A percentile compares a stretch with the other conserved stretches of the same genome.
Conservation (phyloP, 30 jellyfish, hydroid and myxozoan species). For the Aurelia sp. region DNA sequence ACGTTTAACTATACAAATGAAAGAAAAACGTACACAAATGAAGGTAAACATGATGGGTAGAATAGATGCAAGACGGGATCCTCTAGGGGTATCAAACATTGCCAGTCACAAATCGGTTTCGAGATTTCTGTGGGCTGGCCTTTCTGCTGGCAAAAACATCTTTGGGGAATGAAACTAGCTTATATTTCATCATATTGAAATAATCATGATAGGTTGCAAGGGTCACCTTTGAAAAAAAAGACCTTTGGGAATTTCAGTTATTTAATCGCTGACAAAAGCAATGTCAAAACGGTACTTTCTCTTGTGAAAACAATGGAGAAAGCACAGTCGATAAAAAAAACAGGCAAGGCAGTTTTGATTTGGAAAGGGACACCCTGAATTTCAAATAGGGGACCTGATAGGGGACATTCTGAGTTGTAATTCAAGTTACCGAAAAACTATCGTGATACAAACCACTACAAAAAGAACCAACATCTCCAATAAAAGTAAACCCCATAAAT, state of each 20-base stretch:
- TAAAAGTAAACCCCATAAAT: not conserved
- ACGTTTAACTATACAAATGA: not conserved
- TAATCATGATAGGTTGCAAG: not conserved
- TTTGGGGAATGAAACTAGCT: too few relatives aligned
- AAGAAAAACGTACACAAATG: not conserved
- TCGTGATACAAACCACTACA: not conserved
- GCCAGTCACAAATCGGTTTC: not conserved
- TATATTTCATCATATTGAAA: not conserved
- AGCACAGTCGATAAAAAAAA: conserved; percentile 21
- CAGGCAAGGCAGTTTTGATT: conserved; percentile 1
- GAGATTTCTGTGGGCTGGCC: too few relatives aligned
- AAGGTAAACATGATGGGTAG: too few relatives aligned
- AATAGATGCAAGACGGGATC: conserved; percentile 29
- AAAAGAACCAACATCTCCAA: conserved; percentile 16
- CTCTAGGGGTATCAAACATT: conserved; percentile 28
- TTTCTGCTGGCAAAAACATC: too few relatives aligned
- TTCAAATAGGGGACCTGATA: too few relatives aligned
- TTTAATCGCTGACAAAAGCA: not conserved
- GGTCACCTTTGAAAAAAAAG: conserved; percentile 25
- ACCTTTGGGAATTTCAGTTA: not conserved
- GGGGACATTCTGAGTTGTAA: not conserved
- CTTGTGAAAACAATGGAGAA: not conserved
- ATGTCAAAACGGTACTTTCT: not conserved
- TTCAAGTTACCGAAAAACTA: conserved; percentile 1
- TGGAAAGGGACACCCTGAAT: not conserved